These are phyloP conservation scores for Podarcis siculus DNA, from an alignment of 2,797 vertebrate genomes.

Conservation along the genomic window DNA sequence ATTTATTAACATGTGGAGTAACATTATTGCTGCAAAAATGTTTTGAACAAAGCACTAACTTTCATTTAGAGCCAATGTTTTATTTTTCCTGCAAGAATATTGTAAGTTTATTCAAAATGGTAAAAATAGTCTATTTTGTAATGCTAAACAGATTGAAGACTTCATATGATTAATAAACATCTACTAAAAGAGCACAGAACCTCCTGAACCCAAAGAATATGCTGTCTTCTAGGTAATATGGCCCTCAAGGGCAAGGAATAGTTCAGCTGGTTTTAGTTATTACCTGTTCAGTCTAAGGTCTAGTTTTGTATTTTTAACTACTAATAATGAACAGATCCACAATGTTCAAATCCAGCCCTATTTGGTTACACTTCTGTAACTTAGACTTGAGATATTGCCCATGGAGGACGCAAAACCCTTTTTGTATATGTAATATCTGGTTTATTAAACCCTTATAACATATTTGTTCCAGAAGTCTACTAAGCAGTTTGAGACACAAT, in stretches of 20 bases:
- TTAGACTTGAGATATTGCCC: constrained; percentile 65
- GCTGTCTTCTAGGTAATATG: constrained; percentile 52
- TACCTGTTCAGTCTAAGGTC: constrained; percentile 19
- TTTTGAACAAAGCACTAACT: constrained; percentile 56
- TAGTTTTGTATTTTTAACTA: constrained; percentile 58
- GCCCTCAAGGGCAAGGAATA: constrained; percentile 45
- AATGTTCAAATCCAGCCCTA: constrained; percentile 56
- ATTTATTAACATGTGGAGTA: constrained; percentile 38
- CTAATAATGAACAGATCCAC: constrained; percentile 61
- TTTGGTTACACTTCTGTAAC: constrained; percentile 67
- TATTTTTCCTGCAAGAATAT: constrained; percentile 43
- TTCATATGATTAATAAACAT: constrained; percentile 63
- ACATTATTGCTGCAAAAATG: constrained; percentile 5
- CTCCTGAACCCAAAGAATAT: constrained; percentile 62
- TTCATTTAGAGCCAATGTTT: constrained; percentile 43
- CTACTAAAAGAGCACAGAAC: constrained; percentile 56
- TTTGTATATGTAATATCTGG: constrained; percentile 54
- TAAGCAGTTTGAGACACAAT: constrained; percentile 32
- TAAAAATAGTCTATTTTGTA: constrained; percentile 60
- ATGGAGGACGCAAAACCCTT: constrained; percentile 56
- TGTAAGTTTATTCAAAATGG: constrained; percentile 47
- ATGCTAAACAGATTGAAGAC: constrained; percentile 69
- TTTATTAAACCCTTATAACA: constrained; percentile 34
- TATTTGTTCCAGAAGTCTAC: constrained; percentile 22
- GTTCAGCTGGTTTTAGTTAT: constrained; percentile 65